Evolutionary conservation across 2,797 vertebrate species (phyloP).

Genomic region (Melanotaenia maccullochi): DNA sequence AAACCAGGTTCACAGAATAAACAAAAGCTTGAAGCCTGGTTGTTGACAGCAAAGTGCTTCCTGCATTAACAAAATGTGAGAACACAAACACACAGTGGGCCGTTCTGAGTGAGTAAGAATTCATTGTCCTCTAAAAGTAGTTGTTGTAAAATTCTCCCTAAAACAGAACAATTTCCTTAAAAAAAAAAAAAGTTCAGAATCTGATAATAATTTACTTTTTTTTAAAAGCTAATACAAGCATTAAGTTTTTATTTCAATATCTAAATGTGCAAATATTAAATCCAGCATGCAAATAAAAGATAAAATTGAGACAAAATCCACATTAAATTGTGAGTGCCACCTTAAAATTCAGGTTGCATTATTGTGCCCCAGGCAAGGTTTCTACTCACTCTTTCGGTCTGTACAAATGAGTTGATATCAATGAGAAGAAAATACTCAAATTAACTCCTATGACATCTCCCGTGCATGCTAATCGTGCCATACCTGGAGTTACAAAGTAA

Average conservation of each 20-base stretch:
- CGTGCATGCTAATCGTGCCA: conserved; percentile 9
- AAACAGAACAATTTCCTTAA: background rate
- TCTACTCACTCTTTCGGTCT: background rate
- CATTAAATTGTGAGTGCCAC: conserved; percentile 5
- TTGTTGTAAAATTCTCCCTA: background rate
- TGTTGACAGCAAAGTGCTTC: conserved; percentile 22
- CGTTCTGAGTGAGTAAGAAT: background rate
- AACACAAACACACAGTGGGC: background rate
- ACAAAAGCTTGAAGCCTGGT: conserved; percentile 24
- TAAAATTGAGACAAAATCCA: background rate
- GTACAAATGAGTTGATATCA: conserved; percentile 4
- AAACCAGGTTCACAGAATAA: conserved; percentile 7
- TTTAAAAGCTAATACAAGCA: no score
- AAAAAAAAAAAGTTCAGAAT: background rate
- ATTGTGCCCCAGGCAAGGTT: conserved; percentile 10
- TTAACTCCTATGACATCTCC: conserved; percentile 5
- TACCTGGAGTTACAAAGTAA: conserved; percentile 11
- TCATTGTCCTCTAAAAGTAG: conserved; percentile 6
- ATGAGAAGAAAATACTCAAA: conserved; percentile 20
- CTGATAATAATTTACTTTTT: background rate
- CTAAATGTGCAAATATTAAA: background rate
- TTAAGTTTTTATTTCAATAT: background rate
- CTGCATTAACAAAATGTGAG: conserved; percentile 6
- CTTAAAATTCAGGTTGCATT: conserved; percentile 5
- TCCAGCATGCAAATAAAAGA: background rate